These are phyloP conservation scores for Drosophila parabipectinata DNA, from an alignment of 1,140 invertebrate genomes.

Conservation along the genomic window DNA sequence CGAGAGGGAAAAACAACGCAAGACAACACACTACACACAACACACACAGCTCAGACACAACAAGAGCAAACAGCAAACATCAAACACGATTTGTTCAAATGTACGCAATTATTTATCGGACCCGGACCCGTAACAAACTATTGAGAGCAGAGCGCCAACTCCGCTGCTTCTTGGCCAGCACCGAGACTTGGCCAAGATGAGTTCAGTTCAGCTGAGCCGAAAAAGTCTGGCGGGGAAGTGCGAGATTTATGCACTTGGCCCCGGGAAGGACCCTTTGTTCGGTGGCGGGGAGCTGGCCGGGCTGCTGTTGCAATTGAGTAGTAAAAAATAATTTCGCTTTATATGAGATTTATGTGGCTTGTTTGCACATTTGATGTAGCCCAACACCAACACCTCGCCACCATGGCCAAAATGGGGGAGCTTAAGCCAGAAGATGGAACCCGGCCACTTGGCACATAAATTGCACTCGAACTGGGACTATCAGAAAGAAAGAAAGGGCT, in stretches of 20 bases:
- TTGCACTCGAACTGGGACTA: constrained; percentile 38
- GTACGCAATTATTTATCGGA: constrained; percentile 83
- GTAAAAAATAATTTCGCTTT: constrained; percentile 80
- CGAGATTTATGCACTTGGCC: constrained; percentile 58
- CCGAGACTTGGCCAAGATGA: constrained; percentile 35
- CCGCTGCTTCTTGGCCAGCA: constrained; percentile 11
- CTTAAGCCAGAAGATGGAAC: constrained; percentile 12
- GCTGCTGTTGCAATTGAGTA: constrained; percentile 73
- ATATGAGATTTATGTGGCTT: constrained; percentile 82
- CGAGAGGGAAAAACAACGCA: constrained; percentile 23
- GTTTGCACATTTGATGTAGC: constrained; percentile 82
- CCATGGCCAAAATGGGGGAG: neutral
- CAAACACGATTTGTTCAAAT: constrained; percentile 83
- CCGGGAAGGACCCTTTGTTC: constrained; percentile 48
- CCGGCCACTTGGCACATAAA: constrained; percentile 57
- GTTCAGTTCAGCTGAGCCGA: constrained; percentile 3
- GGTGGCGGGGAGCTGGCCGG: constrained; percentile 34
- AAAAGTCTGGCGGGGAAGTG: constrained; percentile 18
- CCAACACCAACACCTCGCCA: constrained; percentile 57
- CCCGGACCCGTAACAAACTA: constrained; percentile 51
- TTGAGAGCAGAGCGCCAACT: constrained; percentile 33
- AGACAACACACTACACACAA: constrained; percentile 21
- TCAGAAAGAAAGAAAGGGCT: neutral
- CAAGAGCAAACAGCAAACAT: constrained; percentile 76
- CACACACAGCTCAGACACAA: constrained; percentile 40